Base-by-base conservation (phyloP, 2,888 invertebrate genomes). In the Formica aserva region DNA sequence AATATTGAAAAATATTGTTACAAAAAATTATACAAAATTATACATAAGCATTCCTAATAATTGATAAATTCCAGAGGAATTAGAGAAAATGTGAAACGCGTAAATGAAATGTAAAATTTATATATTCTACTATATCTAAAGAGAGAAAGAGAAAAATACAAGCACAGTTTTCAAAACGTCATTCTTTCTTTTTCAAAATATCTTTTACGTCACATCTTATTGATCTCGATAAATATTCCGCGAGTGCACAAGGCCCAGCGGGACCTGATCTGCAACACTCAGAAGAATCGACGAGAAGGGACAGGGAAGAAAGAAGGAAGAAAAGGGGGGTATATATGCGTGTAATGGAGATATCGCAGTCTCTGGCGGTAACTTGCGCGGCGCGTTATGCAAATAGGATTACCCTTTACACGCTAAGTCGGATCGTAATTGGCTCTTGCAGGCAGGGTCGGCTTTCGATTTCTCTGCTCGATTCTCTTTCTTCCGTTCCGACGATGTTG, bases 351-450 rank as follows among this genome's bases (percentile, higher is more conserved):
- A 93, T 94, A 93, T 93, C 92, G 89, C 69, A 85, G 81, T 67
- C 90, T 86, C 90, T 87, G 86, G 83, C 84, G 86, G 88, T 87
- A 88, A 91, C 87, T 87, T 88, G 88, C 86, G 90, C 91, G 90
- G 91, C 92, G 91, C 93, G 89, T 92, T 93, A 94, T 94, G 93
- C 92, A 93, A 94, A 94, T 94, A 92, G 89, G 90, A 92, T 92
- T 91, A 90, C 91, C 90, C 90, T 92, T 92, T 92, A 92, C 92
- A 91, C 91, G 92, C 92, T 90, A 87, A 85, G 85, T 88, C 85
- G 78, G 85, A 89, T 92, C 87, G 91, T 93, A 94, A 93, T 94
- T 93, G 92, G 92, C 91, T 92, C 87, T 89, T 84, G 84, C 88
- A 80, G 86, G 85, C 90, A 90, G 89, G 80, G 86, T 71, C 71